Evolutionary conservation across 2,888 invertebrate genomes (phyloP), one percentile per base, ranked within the genome.

Genomic region (Dorcus parallelipipedus): DNA sequence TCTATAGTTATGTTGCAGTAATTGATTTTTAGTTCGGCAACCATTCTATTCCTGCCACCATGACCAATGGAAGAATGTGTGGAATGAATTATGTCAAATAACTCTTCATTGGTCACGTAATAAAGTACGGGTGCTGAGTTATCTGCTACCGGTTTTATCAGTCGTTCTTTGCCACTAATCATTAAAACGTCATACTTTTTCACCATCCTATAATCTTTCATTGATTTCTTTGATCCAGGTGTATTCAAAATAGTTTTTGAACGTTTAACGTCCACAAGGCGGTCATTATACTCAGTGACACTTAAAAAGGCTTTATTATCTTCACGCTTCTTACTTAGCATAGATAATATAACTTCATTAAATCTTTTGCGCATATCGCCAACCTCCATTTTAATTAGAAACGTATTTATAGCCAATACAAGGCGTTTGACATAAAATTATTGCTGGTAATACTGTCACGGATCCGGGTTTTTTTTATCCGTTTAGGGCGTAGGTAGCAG

Each of bases 1-100:
- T 54, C 50, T 49, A 26, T 54, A n/a, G 55, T 55, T 38, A 57
- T 54, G 43, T 57, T 57, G 20, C 45, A 38, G 17, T 57, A 57
- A 3, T 39, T 51, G 17, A 5, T 54, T 45, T 57, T 54, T 14
- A 57, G 39, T 56, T 56, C 54, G 43, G 38, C n/a, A n/a, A 49
- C 23, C 54, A 41, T 58, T 17, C 54, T 7, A 10, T 49, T 23
- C 42, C 54, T 17, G 26, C 54, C 58, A n/a, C 58, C 58, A 17
- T 41, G 54, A 40, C 54, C 43, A 39, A 58, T 56, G 9, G 42
- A 10, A 23, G 14, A 39, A 56, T 58, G 54, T n/a, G 23, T 49
- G 17, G 26, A 20, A 47, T 58, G 50, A 42, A 58, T 38, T 17
- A 58, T 50, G 17, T 58, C 58, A 23, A 58, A 58, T 42, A 58